These are phyloP conservation scores for Heterotilapia buettikoferi DNA, from an alignment of 2,113 vertebrate genomes.

Conservation along the genomic window DNA sequence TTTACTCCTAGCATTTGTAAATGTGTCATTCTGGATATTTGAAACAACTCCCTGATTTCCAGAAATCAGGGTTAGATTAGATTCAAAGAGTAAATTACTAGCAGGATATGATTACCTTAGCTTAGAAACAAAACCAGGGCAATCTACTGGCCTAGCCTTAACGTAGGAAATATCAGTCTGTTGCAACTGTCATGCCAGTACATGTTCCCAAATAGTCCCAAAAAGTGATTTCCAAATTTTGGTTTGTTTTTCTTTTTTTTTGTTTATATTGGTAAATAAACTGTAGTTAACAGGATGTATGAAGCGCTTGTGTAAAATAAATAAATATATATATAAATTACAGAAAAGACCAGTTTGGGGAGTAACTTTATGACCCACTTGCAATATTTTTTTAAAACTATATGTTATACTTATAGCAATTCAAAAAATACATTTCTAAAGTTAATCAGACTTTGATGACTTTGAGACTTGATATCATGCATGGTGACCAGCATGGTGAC, in stretches of 20 bases:
- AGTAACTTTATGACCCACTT: not conserved
- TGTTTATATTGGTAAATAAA: not conserved
- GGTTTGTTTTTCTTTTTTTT: not conserved
- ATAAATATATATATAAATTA: not conserved
- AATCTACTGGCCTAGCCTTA: not conserved
- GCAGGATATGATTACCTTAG: not conserved
- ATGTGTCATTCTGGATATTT: not conserved
- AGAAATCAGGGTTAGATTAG: not conserved
- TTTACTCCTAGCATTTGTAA: not conserved
- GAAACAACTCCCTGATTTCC: not conserved
- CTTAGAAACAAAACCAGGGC: not conserved
- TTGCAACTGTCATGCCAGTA: not conserved
- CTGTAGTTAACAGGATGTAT: not conserved
- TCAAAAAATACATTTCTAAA: not conserved
- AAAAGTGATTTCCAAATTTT: not conserved
- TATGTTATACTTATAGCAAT: rapidly evolving
- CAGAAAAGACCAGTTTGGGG: rapidly evolving
- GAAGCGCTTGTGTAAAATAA: not conserved
- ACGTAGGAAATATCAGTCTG: not conserved
- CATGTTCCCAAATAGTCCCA: not conserved
- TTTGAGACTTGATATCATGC: not conserved
- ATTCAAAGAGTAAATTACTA: not conserved
- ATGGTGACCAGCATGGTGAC: not conserved
- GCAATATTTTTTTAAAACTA: not conserved
- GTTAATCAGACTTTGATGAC: not conserved